phyloP scores from a whole-genome alignment of 2,888 invertebrate species.

The Cabera pusaria region DNA sequence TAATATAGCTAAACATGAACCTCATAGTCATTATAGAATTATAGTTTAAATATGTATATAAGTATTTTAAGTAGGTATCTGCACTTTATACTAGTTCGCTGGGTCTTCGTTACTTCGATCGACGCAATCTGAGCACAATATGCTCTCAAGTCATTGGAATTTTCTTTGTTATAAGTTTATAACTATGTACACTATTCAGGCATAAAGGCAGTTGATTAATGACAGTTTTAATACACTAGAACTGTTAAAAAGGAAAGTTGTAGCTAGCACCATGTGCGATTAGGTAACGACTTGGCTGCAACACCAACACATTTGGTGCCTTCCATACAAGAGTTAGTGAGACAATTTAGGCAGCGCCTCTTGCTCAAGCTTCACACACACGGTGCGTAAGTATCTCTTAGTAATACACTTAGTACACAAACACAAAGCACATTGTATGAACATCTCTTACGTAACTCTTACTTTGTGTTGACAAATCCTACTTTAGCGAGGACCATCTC shows the following conservation, averaged over 20 bases:
- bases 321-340: slow-evolving; percentile 18
- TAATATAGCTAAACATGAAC: too few relatives aligned
- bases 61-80: too few relatives aligned
- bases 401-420: slow-evolving; percentile 16
- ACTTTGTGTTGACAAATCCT: slow-evolving; percentile 29
- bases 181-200: too few relatives aligned
- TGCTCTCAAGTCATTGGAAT: too few relatives aligned
- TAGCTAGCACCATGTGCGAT: slow-evolving; percentile 8
- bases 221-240: neutral
- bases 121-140: too few relatives aligned
- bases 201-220: neutral
- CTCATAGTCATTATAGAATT: too few relatives aligned
- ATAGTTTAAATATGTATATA: too few relatives aligned
- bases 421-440: slow-evolving; percentile 30
- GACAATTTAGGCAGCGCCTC: slow-evolving; percentile 27
- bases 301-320: slow-evolving; percentile 10
- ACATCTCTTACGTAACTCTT: slow-evolving; percentile 27
- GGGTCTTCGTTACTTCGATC: too few relatives aligned
- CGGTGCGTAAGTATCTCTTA: slow-evolving; percentile 11
- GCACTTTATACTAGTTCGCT: too few relatives aligned
- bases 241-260: slow-evolving; percentile 16
- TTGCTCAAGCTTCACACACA: slow-evolving; percentile 18
- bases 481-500: slow-evolving; percentile 26
- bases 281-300: slow-evolving; percentile 16
- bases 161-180: too few relatives aligned